Conservation (phyloP, 2,888 invertebrate genomes). For the Apomyelois bistriatella region DNA sequence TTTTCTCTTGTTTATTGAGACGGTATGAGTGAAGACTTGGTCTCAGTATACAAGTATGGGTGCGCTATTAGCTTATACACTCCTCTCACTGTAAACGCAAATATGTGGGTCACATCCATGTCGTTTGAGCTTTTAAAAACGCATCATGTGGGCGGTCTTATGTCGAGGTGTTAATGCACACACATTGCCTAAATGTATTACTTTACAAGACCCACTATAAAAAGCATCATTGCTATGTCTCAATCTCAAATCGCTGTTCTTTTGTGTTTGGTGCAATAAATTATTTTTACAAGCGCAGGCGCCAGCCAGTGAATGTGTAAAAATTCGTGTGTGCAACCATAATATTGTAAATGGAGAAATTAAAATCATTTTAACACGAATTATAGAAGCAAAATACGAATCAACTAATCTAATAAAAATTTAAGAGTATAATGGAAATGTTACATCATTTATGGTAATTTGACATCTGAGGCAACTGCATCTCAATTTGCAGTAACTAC, state of each 20-base stretch:
- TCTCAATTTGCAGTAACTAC: conserved; percentile 47
- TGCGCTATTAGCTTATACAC: conserved; percentile 40
- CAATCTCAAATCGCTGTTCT: conserved; percentile 64
- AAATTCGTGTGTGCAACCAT: neutral
- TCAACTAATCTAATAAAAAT: conserved; percentile 6
- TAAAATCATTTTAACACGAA: conserved; percentile 2
- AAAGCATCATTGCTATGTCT: conserved; percentile 51
- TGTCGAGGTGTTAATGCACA: conserved; percentile 72
- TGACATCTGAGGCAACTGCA: conserved; percentile 20
- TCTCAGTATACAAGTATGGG: conserved; percentile 44
- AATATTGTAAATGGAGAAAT: neutral
- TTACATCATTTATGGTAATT: conserved; percentile 7
- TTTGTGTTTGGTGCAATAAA: conserved; percentile 33
- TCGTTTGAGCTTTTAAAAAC: conserved; percentile 39
- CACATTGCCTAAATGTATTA: conserved; percentile 75
- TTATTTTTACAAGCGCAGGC: conserved; percentile 6
- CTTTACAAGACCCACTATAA: conserved; percentile 67
- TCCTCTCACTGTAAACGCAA: conserved; percentile 34
- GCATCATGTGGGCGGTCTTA: conserved; percentile 63
- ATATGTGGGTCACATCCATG: conserved; percentile 58
- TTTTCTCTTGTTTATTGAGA: conserved; percentile 38
- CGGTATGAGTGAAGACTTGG: neutral
- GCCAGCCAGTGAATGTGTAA: conserved; percentile 18
- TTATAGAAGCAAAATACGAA: neutral
- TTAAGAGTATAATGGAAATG: neutral